Evolutionary conservation across 2,797 vertebrate species (phyloP).

Genomic region (Dendrocincla fuliginosa): DNA sequence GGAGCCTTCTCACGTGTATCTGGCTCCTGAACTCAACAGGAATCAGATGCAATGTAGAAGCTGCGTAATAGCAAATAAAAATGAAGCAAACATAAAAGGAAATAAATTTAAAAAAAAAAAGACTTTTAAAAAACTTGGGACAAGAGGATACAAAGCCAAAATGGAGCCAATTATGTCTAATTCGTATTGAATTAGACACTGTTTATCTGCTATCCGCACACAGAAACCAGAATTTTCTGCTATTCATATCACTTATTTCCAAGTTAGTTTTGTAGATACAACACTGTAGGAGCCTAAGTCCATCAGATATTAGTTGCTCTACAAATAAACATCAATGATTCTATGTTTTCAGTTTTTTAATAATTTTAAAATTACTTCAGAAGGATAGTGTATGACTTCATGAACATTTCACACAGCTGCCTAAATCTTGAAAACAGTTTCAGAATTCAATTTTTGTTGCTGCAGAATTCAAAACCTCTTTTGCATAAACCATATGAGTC

Average conservation of each 20-base stretch:
- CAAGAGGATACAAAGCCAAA: not conserved
- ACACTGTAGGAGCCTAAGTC: rapidly evolving
- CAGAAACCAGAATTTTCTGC: not conserved
- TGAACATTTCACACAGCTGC: not conserved
- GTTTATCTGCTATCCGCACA: not conserved
- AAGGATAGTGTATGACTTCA: not conserved
- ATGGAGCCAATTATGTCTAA: not conserved
- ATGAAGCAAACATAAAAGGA: not conserved
- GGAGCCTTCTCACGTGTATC: rapidly evolving
- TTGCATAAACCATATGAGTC: not conserved
- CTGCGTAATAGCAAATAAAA: not conserved
- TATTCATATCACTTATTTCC: not conserved
- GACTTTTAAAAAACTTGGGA: not conserved
- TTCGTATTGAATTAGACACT: not conserved
- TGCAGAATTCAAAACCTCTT: not conserved
- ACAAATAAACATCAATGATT: not conserved
- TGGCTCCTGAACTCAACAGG: not conserved
- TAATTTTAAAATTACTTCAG: not conserved
- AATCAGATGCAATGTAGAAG: not conserved
- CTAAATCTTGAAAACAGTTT: not conserved
- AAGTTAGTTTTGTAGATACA: not conserved
- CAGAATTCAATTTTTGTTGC: not conserved
- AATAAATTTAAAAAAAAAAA: not conserved
- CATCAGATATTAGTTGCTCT: not conserved
- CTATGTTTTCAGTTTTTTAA: not conserved